Base-by-base conservation (phyloP, 2,888 invertebrate genomes). In the Tigriopus californicus region DNA sequence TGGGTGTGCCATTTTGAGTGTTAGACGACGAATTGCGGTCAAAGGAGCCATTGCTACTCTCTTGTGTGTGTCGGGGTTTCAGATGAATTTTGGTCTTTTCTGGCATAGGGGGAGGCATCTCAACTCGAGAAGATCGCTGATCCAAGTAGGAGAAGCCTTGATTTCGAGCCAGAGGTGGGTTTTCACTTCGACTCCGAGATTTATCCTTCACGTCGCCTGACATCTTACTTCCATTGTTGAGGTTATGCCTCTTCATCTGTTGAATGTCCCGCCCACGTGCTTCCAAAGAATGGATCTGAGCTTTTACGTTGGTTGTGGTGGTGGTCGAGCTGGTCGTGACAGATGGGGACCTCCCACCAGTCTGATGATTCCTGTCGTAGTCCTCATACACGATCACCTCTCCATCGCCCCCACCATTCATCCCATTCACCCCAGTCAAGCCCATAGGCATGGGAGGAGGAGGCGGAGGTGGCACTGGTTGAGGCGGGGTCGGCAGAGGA, bases 401-500 rank as follows among this genome's bases (percentile, higher is more conserved):
- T 33, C 8, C 33, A 33, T 8, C 33, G 33, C 33, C 33, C 33
- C 33, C 33, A 33, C 33, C 33, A 33, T 33, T 33, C 33, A 33
- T 33, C 33, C 33, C 33, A 33, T 5, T 33, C 33, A 33, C 4
- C 3, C 33, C 33, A 33, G 3, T 33, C 8, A 33, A 33, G 33
- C 33, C 33, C 33, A 33, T 33, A 8, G 33, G 33, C 33, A 33
- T 33, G 3, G 33, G 33, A 33, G 33, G 33, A 5, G 33, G 33
- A 33, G 33, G 33, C 8, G 33, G 33, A 5, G 33, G 33, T 5
- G 33, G 20, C 22, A 13, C 20, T 49, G 18, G 46, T 10, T 44
- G 46, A 4, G 56, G 56, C 3, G 56, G 56, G 5, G 41, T 56
- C 3, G 56, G 56, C 22, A 56, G 44, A n/a, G 56, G 56, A 56